phyloP scores from a whole-genome alignment of 2,797 vertebrate species.

The Cetoscarus ocellatus region DNA sequence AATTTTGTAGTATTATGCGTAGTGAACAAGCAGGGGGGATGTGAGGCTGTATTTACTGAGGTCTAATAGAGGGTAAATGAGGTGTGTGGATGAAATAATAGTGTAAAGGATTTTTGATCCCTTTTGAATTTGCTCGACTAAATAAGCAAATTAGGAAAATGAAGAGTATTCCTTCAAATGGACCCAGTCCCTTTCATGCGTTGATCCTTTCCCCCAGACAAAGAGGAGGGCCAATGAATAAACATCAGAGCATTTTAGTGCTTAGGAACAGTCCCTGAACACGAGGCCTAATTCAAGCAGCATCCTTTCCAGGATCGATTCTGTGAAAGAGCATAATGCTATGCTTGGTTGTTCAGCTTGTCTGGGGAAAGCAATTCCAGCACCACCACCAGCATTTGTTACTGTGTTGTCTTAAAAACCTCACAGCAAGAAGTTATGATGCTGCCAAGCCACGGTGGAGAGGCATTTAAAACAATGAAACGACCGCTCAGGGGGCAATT shows the following conservation, averaged over 20 bases:
- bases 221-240: conserved; percentile 64
- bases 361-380: conserved; percentile 78
- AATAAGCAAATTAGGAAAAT: conserved; percentile 64
- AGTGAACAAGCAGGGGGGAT: background rate
- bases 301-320: conserved; percentile 77
- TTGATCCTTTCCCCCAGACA: conserved; percentile 65
- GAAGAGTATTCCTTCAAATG: conserved; percentile 54
- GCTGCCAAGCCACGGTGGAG: conserved; percentile 66
- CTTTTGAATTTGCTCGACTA: conserved; percentile 53
- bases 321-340: conserved; percentile 77
- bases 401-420: conserved; percentile 65
- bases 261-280: conserved; percentile 60
- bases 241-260: conserved; percentile 64
- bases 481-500: conserved; percentile 79
- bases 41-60: conserved; percentile 38
- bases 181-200: conserved; percentile 51
- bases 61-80: conserved; percentile 58
- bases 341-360: conserved; percentile 71
- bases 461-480: conserved; percentile 83
- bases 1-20: conserved; percentile 2
- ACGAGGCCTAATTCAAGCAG: conserved; percentile 72
- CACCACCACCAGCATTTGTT: conserved; percentile 72
- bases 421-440: conserved; percentile 74
- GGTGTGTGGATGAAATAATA: conserved; percentile 46
- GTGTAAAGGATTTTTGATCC: conserved; percentile 54